phyloP scores from a whole-genome alignment of 2,888 invertebrate genomes.

The Rhimphoctona megacephalus region DNA sequence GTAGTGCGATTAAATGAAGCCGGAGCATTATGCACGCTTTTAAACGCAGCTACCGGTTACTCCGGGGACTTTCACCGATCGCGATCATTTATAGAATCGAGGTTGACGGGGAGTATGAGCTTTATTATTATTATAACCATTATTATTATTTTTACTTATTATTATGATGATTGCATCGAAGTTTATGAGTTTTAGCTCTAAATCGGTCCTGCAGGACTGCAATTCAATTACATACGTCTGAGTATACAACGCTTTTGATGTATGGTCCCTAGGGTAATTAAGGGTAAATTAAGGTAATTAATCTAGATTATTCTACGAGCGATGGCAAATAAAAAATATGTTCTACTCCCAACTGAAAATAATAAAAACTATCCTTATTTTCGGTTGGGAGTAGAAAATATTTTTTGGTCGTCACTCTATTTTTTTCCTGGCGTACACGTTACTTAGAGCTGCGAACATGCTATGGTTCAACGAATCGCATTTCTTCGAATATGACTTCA shows the following conservation, averaged over 20 bases:
- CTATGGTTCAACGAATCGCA: neutral
- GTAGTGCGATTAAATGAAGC: constrained; percentile 49
- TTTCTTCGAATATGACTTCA: neutral
- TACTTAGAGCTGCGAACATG: neutral
- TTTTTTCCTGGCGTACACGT: neutral
- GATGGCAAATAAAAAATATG: neutral
- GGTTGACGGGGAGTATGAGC: constrained; percentile 55
- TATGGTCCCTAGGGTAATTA: neutral
- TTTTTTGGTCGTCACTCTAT: neutral
- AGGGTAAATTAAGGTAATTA: too few relatives aligned
- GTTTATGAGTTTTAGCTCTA: neutral
- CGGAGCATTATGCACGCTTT: constrained; percentile 43
- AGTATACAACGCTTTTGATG: neutral
- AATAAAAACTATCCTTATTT: neutral
- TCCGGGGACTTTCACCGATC: constrained; percentile 63
- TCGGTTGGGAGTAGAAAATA: too few relatives aligned
- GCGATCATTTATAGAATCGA: constrained; percentile 53
- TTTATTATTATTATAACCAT: constrained; percentile 37
- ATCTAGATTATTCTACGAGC: neutral
- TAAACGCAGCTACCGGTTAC: constrained; percentile 62
- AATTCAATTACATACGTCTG: neutral
- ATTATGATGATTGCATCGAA: neutral
- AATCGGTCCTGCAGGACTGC: neutral
- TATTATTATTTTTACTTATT: constrained; percentile 15
- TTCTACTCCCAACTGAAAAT: neutral